Conservation (phyloP, 2,888 invertebrate species). For the Melieria omissa region DNA sequence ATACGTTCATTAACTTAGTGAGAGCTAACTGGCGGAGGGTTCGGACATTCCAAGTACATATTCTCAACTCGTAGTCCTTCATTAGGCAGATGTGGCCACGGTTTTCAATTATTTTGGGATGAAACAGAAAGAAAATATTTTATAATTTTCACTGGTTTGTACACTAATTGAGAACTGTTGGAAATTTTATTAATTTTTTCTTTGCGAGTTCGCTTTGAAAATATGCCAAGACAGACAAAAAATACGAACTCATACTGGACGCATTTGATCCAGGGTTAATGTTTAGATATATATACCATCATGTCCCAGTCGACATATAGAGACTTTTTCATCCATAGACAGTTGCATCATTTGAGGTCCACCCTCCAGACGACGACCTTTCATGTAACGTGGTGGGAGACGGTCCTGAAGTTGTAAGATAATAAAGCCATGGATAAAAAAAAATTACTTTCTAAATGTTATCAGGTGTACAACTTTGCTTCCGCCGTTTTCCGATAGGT, state of each 20-base stretch:
- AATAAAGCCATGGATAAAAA: background rate
- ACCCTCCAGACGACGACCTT: constrained; percentile 82
- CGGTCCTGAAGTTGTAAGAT: constrained; percentile 65
- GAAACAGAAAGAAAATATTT: constrained; percentile 70
- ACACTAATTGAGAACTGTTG: too few relatives aligned
- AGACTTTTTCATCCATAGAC: constrained; percentile 93
- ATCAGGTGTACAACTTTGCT: constrained; percentile 67
- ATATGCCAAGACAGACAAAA: background rate
- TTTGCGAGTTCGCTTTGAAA: too few relatives aligned
- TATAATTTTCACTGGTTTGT: too few relatives aligned
- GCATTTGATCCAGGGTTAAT: background rate
- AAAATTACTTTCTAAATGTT: background rate
- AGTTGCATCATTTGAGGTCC: constrained; percentile 97
- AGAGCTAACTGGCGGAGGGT: constrained; percentile 70
- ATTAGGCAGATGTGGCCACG: constrained; percentile 79
- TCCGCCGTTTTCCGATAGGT: too few relatives aligned
- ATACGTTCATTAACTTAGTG: constrained; percentile 88
- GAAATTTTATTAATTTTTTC: too few relatives aligned
- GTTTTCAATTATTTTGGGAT: constrained; percentile 82
- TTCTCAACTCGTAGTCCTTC: constrained; percentile 76
- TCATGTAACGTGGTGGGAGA: constrained; percentile 77
- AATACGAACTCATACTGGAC: background rate
- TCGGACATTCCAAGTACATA: too few relatives aligned
- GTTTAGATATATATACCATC: constrained; percentile 67
- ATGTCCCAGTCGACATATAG: constrained; percentile 96